Evolutionary conservation across 2,888 invertebrate species (phyloP), one percentile per base, ranked within the genome.

Genomic region (Cosmopolites sordidus): DNA sequence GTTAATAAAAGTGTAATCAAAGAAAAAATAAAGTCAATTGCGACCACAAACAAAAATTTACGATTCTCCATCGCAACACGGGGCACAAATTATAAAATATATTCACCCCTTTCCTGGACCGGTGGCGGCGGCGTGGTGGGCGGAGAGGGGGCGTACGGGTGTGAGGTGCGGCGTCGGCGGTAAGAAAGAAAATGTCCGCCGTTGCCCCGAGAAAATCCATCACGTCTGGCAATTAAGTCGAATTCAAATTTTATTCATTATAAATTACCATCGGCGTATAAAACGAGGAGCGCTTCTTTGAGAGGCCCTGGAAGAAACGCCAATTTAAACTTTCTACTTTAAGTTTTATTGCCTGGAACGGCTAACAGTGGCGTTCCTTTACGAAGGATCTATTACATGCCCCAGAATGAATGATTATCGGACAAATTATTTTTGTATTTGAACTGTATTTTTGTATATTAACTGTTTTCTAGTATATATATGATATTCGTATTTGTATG

Each of bases 201-300:
- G 38, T 11, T 49, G 11, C 51, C 50, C 47, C 51, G 62, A 67
- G 69, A 70, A 71, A 72, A 73, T 71, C 73, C 71, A 72, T 73
- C 73, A 73, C 70, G 72, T 69, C 71, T 72, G 66, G 73, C 73
- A 73, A 74, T 74, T 74, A 74, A 73, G 72, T 71, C 68, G 72
- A 73, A 73, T 74, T 73, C 72, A 73, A 73, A 73, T 74, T 74
- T 74, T 74, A 73, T 74, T 73, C 73, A 74, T 74, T 73, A 74
- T 73, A 74, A 73, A 74, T 74, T 74, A 72, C 73, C 70, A 70
- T 58, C 58, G 58, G 69, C 68, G 70, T 71, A 72, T 71, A 73
- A 72, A 73, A 72, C 70, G 70, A 67, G 68, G 50, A 53, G 42
- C 47, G 58, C 69, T 72, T 71, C 72, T 73, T 72, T 71, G 73